These are phyloP conservation scores for Neodon shergylaensis DNA, from an alignment of 2,113 vertebrate species.

Conservation along the genomic window DNA sequence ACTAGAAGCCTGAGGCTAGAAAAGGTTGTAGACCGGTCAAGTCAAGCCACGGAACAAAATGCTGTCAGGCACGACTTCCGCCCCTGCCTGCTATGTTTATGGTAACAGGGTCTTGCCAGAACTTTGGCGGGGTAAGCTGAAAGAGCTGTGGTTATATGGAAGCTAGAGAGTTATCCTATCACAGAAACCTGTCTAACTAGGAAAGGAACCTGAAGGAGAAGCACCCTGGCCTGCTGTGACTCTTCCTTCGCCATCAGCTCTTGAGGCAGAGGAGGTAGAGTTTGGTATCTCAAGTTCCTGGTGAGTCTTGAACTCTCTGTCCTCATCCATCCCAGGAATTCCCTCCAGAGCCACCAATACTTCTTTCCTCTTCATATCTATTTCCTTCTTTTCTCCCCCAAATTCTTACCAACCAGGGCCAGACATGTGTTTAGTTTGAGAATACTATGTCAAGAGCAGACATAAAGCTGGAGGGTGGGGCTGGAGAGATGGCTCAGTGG, in stretches of 20 bases:
- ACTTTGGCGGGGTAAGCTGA: not conserved
- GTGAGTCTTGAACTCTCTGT: not conserved
- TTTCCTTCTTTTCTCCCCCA: not conserved
- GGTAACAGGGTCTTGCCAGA: not conserved
- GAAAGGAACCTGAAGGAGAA: not conserved
- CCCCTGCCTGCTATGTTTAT: not conserved
- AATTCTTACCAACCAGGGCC: not conserved
- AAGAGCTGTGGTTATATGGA: not conserved
- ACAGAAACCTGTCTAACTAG: not conserved
- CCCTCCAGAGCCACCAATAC: not conserved
- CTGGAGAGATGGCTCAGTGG: no score
- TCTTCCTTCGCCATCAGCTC: not conserved
- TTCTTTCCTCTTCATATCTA: not conserved
- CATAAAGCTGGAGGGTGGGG: not conserved
- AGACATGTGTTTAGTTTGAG: not conserved
- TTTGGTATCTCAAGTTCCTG: not conserved
- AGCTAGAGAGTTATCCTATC: not conserved
- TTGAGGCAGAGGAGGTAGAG: slow-evolving; percentile 16
- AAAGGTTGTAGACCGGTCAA: not conserved
- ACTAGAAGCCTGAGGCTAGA: slow-evolving; percentile 11
- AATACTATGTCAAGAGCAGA: not conserved
- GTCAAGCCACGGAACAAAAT: not conserved
- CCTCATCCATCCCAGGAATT: not conserved
- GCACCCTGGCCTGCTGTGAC: not conserved
- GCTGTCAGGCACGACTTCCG: not conserved